These are phyloP conservation scores for Eira barbara DNA, from an alignment of 2,113 vertebrate genomes.

Conservation along the genomic window DNA sequence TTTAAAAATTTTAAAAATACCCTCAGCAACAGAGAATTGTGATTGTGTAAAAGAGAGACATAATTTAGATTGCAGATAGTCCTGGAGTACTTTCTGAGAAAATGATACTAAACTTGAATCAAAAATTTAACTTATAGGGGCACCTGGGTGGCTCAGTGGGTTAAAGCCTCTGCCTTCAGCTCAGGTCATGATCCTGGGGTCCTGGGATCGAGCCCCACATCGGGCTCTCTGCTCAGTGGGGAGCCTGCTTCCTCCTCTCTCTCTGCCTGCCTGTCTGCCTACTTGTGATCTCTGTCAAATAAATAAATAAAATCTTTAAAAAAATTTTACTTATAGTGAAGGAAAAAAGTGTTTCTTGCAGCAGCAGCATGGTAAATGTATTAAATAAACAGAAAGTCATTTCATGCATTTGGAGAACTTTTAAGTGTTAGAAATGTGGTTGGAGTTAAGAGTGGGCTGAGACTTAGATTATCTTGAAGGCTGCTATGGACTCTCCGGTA, in stretches of 20 bases:
- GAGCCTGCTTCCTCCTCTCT: too few relatives aligned
- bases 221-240: too few relatives aligned
- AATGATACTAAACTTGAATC: background rate
- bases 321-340: background rate
- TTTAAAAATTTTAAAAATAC: background rate
- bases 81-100: background rate
- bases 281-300: too few relatives aligned
- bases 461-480: background rate
- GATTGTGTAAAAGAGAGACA: background rate
- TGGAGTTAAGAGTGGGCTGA: background rate
- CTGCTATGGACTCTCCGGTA: background rate
- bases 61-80: background rate
- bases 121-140: background rate
- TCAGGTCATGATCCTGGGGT: too few relatives aligned
- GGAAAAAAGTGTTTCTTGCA: background rate
- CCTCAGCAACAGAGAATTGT: background rate
- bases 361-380: background rate
- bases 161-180: too few relatives aligned
- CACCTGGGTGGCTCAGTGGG: too few relatives aligned
- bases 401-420: background rate
- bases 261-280: too few relatives aligned
- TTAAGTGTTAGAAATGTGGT: background rate
- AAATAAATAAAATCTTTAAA: too few relatives aligned
- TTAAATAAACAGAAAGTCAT: background rate
- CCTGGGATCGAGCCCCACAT: too few relatives aligned